Conservation (phyloP, 2,113 vertebrate species). For the Microcebus ravelobensis region DNA sequence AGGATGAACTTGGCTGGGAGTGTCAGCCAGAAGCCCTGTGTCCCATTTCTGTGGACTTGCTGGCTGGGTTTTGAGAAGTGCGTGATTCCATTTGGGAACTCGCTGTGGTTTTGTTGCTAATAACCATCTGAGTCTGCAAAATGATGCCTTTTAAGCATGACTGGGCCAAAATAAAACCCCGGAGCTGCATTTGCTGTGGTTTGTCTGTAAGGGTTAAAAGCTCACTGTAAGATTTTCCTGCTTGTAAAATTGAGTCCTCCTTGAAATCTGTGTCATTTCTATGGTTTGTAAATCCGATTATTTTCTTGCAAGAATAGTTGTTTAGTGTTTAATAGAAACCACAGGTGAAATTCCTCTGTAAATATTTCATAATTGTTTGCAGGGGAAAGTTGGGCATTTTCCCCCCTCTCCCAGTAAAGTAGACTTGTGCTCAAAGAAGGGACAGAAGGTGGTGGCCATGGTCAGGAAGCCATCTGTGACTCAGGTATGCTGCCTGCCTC, state of each 20-base stretch:
- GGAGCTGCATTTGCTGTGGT: conserved; percentile 53
- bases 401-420: neutral
- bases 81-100: conserved; percentile 65
- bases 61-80: conserved; percentile 41
- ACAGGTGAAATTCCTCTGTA: neutral
- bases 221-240: conserved; percentile 43
- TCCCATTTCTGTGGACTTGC: neutral
- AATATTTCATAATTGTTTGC: neutral
- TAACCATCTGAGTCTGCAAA: conserved; percentile 63
- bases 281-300: conserved; percentile 45
- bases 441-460: neutral
- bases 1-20: conserved; percentile 48
- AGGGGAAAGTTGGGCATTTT: neutral
- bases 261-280: conserved; percentile 32
- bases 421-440: neutral
- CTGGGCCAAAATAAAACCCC: conserved; percentile 37
- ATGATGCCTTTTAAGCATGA: conserved; percentile 57
- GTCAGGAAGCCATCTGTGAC: neutral
- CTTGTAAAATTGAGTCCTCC: conserved; percentile 33
- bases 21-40: conserved; percentile 24
- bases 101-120: conserved; percentile 46
- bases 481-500: neutral
- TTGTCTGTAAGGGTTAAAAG: conserved; percentile 41
- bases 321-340: conserved; percentile 46
- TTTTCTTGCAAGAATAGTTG: neutral